These are phyloP conservation scores for Metalampra italica DNA, from an alignment of 2,888 invertebrate species.

Conservation along the genomic window DNA sequence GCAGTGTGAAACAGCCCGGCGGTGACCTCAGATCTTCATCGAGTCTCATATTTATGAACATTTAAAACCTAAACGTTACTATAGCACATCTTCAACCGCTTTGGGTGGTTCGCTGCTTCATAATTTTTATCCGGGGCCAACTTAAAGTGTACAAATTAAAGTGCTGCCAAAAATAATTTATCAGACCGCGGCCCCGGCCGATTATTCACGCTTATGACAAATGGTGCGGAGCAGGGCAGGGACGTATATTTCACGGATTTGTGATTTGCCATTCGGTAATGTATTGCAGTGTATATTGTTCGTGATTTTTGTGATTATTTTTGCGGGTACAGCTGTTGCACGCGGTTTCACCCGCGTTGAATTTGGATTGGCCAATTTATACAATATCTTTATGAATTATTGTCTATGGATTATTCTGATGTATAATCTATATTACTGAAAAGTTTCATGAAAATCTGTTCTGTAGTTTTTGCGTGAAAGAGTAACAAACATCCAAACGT, in stretches of 20 bases:
- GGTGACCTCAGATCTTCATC: too few species aligned
- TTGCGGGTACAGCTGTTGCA: constrained; percentile 3
- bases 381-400: too few species aligned
- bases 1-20: too few species aligned
- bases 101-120: constrained; percentile 34
- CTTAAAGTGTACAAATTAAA: constrained; percentile 42
- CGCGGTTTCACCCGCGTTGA: too few species aligned
- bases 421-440: too few species aligned
- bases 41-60: too few species aligned
- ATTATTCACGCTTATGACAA: constrained; percentile 68
- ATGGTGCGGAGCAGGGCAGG: constrained; percentile 35
- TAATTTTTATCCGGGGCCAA: constrained; percentile 28
- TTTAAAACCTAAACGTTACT: too few species aligned
- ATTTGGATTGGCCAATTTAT: too few species aligned
- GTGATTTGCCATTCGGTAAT: constrained; percentile 40
- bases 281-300: constrained; percentile 27
- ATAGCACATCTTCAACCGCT: neutral
- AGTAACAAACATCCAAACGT: too few species aligned
- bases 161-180: constrained; percentile 62
- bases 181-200: constrained; percentile 32
- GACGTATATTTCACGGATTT: constrained; percentile 63
- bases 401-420: too few species aligned
- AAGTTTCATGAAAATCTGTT: too few species aligned
- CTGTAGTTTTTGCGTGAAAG: too few species aligned
- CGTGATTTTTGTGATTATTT: constrained; percentile 16